Percentiles rank a stretch among this genome's conserved stretches.
These are phyloP conservation scores for Cassiopea xamachana DNA, from an alignment of 30 jellyfish, hydroid and myxozoan genomes.

Conservation along the genomic window DNA sequence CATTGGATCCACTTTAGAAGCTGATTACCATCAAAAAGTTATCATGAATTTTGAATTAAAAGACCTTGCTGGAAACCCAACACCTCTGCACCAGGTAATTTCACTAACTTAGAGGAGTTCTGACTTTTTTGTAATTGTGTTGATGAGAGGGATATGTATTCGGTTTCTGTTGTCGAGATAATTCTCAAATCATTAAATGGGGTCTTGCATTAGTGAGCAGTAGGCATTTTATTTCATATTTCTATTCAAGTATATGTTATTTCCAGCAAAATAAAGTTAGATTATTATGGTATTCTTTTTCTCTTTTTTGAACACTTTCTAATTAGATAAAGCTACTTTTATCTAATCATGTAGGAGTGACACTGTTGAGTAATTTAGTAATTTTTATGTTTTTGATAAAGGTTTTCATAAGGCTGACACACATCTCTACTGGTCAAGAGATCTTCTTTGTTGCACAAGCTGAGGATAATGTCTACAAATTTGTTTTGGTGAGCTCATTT, in stretches of 20 bases:
- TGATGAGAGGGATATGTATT: background rate
- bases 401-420: constrained; percentile 84
- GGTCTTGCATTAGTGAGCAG: too few species aligned
- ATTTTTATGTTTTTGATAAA: background rate
- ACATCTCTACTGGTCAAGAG: constrained; percentile 87
- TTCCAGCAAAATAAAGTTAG: too few species aligned
- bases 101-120: background rate
- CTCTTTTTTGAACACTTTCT: too few species aligned
- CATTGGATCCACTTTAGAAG: constrained; percentile 70
- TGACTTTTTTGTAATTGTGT: background rate
- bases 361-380: background rate
- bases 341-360: too few species aligned
- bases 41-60: constrained; percentile 79
- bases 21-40: constrained; percentile 92
- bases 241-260: too few species aligned
- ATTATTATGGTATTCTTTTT: too few species aligned
- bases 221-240: too few species aligned
- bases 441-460: constrained; percentile 96
- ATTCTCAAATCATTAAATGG: too few species aligned
- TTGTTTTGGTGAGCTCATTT: constrained; percentile 68
- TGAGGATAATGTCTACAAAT: constrained; percentile 86
- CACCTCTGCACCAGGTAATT: constrained; percentile 85
- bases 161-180: too few species aligned
- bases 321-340: too few species aligned
- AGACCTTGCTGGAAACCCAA: constrained; percentile 71